These are phyloP conservation scores for Amniataba percoides DNA, from an alignment of 2,797 vertebrate species.

Conservation along the genomic window DNA sequence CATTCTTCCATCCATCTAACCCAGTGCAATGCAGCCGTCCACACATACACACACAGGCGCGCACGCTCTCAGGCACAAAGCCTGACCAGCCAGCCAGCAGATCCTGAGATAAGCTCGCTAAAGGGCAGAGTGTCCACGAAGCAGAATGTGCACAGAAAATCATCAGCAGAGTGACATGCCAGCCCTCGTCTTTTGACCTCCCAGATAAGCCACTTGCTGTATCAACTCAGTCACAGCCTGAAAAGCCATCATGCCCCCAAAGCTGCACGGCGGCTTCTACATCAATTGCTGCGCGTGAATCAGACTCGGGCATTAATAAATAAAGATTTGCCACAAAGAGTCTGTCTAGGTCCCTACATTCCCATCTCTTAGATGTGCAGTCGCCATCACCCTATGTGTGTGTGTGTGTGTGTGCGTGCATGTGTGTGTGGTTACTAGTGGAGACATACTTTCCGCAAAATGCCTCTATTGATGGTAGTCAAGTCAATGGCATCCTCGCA, in stretches of 20 bases:
- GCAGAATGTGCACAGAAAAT: constrained; percentile 62
- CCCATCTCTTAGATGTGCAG: constrained; percentile 62
- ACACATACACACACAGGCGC: constrained; percentile 32
- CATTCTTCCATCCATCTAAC: constrained; percentile 58
- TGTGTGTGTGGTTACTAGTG: constrained; percentile 60
- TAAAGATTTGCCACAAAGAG: constrained; percentile 63
- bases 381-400: constrained; percentile 29
- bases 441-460: constrained; percentile 73
- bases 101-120: constrained; percentile 69
- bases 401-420: constrained; percentile 11
- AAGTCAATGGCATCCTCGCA: constrained; percentile 82
- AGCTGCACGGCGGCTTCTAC: constrained; percentile 38
- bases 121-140: constrained; percentile 65
- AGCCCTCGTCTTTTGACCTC: constrained; percentile 65
- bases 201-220: constrained; percentile 57
- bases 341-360: constrained; percentile 58
- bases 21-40: constrained; percentile 23
- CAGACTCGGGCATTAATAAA: constrained; percentile 64
- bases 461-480: constrained; percentile 79
- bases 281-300: constrained; percentile 59
- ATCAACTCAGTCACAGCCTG: constrained; percentile 48
- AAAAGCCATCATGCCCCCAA: constrained; percentile 48
- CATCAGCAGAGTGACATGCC: constrained; percentile 55
- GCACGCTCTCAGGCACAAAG: constrained; percentile 33
- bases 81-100: constrained; percentile 53